Evolutionary conservation across 2,797 vertebrate species (phyloP), one percentile per base, ranked within the genome.

Genomic region (Brachyrhaphis roseni): DNA sequence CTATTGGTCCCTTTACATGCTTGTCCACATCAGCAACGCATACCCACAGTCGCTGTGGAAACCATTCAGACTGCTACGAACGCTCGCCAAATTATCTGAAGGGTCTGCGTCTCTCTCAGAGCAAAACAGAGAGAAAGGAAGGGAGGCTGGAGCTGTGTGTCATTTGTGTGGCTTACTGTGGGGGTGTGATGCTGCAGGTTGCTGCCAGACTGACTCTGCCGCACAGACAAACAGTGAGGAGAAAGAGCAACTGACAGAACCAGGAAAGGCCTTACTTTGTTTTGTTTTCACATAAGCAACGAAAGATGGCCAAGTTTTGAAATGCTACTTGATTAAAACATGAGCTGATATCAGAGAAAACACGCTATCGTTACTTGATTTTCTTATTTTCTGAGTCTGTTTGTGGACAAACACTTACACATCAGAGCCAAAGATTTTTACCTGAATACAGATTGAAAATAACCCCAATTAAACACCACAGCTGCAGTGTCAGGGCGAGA

Each of bases 111-210:
- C 83, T 92, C 83, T 92, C 72, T 89, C 57, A 71, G 75, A 74
- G 82, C 72, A 82, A 80, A 79, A 82, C 77, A 72, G 76, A 76
- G 76, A 86, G 57, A 72, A n/a, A 23, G 39, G 43, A 51, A 76
- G 73, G 55, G 84, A 89, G 80, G 62, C 62, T 77, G 84, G n/a
- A 36, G 75, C 71, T 80, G 84, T 66, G 83, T 86, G 85, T 82
- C 88, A 83, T 86, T 83, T 93, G 87, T 88, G 87, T 87, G 84
- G 90, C 87, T 90, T 84, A 82, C 76, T 91, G 91, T 91, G 90
- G 90, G 93, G 91, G 88, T 91, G 93, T 92, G 89, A 93, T 82
- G 84, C 76, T 92, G 92, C 90, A 91, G 92, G 89, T 91, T 92
- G 89, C 84, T 89, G 87, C 86, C 89, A 86, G 84, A 87, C 78